Evolutionary conservation across 1,140 invertebrate genomes (phyloP), one percentile per base, ranked within the genome.

Genomic region (Antheraea mylitta): DNA sequence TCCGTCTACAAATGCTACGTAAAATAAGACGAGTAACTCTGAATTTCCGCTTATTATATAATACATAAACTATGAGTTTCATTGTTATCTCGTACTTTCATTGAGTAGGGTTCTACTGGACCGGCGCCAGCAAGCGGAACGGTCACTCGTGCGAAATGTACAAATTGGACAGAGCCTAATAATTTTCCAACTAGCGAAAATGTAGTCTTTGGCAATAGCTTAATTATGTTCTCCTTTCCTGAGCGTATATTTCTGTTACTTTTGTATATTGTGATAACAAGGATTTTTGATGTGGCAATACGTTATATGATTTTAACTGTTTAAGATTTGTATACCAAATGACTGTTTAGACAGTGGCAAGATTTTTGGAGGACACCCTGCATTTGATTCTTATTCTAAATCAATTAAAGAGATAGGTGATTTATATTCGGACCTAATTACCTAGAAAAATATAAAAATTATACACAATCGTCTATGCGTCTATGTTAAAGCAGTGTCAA

Each of bases 41-140:
- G 45, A 16, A 42, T 42, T 42, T 8, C 11, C 5, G 45, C 45
- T 53, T 53, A 53, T 53, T 53, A 53, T 53, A 53, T 53, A 16
- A 53, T 16, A 53, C 45, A 16, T 53, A 53, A 53, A 53, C 45
- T 53, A 53, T 53, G 45, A 53, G 45, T 53, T 16, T 53, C 45
- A 53, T 53, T 53, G 45, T 53, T 53, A 53, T 53, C 45, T 53
- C 45, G 45, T 53, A 53, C 45, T 53, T 53, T 53, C 45, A 53
- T 53, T 53, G 45, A 53, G 45, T 16, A 53, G 45, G 45, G 45
- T 53, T 13, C 45, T 53, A 53, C 45, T 53, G 45, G 45, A 9
- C 45, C 16, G 9, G 16, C 45, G 45, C 45, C 45, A 53, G 16
- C 45, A 53, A 53, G 45, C 45, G 45, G 45, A 53, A 53, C 45